Evolutionary conservation across 1,140 invertebrate species (phyloP).

Genomic region (Holcopasites calliopsidis): DNA sequence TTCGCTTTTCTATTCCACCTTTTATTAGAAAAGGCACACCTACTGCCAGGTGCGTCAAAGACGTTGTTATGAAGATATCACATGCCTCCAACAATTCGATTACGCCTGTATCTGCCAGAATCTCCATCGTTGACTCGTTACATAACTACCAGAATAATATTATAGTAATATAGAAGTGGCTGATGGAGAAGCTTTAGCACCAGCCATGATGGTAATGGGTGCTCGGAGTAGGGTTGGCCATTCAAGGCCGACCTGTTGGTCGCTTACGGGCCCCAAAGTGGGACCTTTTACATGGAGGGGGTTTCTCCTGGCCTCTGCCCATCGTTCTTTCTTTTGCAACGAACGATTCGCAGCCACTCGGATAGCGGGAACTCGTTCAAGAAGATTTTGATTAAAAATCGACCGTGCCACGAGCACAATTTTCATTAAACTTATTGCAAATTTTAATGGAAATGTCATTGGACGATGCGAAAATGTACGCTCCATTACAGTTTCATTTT

Average conservation of each 20-base stretch:
- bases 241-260: conserved; percentile 72
- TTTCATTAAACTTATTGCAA: not conserved
- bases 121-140: conserved; percentile 17
- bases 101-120: conserved; percentile 9
- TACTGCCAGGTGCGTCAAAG: not conserved
- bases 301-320: conserved; percentile 10
- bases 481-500: not conserved
- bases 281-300: conserved; percentile 23
- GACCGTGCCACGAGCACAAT: not conserved
- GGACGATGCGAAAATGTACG: not conserved
- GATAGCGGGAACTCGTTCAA: conserved; percentile 55
- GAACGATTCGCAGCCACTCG: conserved; percentile 18
- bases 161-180: conserved; percentile 43
- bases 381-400: conserved; percentile 42
- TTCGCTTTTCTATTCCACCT: not conserved
- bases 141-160: conserved; percentile 46
- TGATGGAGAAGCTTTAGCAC: conserved; percentile 60
- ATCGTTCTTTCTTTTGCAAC: conserved; percentile 13
- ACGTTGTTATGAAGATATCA: conserved; percentile 24
- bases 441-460: no score
- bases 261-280: conserved; percentile 56
- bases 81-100: not conserved
- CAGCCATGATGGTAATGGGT: conserved; percentile 69
- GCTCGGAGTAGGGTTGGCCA: conserved; percentile 51
- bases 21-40: not conserved